Base-by-base conservation (phyloP, 2,797 vertebrate genomes). In the Micrastur ruficollis region DNA sequence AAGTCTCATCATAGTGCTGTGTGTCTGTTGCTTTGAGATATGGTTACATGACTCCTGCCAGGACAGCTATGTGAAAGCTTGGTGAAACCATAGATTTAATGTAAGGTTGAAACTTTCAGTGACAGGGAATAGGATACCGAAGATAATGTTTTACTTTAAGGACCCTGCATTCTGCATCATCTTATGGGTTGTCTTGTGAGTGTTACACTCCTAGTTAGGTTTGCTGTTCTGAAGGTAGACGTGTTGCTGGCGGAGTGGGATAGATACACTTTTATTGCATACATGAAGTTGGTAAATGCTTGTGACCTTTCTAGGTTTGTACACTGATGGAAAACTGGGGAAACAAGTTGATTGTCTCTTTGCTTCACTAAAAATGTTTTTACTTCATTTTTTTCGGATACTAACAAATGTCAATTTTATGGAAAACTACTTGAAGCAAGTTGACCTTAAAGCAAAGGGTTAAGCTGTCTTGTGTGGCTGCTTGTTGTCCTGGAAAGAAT, bases 401-500 rank as follows among this genome's bases (percentile, higher is more conserved):
- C 16, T 59, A 50, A 31, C 22, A 76, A 71, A 79, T 55, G 14
- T 14, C 19, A 9, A 3, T 66, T 81, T 71, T 56, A 32, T 83
- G 61, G 75, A 81, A 82, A 75, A 66, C 56, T 63, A 12, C 40
- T 93, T 86, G 67, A 58, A 0, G 2, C 12, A 4, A 14, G 13
- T 65, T 90, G 80, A 85, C 62, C 82, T 75, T 65, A 56, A 90
- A 67, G 49, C 22, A 58, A 86, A 94, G 58, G 49, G 63, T 85
- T 89, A 90, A 81, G 27, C 29, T 78, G 32, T 67, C 31, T 71
- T 70, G 65, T 4, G 8, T 44, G 56, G 19, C 38, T 92, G 47
- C 52, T 81, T 81, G 87, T 76, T 81, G 81, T 89, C 90, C 89
- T 94, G 81, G 86, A 87, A 92, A 87, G 72, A 96, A 58, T 73